Percentiles rank a stretch among this genome's conserved stretches.
phyloP scores from a whole-genome alignment of 2,797 vertebrate genomes.

The Mycteria americana region DNA sequence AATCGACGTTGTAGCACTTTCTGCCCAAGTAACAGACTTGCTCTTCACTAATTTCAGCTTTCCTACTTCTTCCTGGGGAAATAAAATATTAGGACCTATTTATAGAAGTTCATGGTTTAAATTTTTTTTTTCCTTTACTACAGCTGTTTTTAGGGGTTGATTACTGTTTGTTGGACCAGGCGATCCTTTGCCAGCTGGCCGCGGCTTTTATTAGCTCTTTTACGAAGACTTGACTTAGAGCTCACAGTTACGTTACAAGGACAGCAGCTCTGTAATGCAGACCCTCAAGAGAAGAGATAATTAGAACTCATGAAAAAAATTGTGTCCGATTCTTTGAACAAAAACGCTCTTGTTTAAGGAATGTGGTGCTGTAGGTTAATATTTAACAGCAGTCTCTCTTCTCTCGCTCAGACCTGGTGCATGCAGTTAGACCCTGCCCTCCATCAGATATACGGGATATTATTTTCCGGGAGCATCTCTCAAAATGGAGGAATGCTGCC shows the following conservation, averaged over 20 bases:
- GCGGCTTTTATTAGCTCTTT: background rate
- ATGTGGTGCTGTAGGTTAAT: background rate
- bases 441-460: background rate
- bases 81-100: background rate
- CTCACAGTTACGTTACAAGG: background rate
- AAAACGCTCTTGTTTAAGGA: background rate
- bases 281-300: background rate
- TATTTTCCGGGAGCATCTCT: background rate
- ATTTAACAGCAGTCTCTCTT: background rate
- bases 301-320: background rate
- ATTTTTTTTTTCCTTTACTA: background rate
- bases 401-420: background rate
- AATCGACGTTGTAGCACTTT: fast-evolving
- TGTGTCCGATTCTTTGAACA: background rate
- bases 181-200: conserved; percentile 11
- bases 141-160: background rate
- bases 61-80: background rate
- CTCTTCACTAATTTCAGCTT: background rate
- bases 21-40: background rate
- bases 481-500: conserved; percentile 2
- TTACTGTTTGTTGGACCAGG: background rate
- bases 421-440: background rate
- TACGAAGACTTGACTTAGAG: background rate
- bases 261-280: background rate
- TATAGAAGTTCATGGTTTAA: background rate